A percentile compares a stretch with the other conserved stretches of the same genome.
These are phyloP conservation scores for Pocota personata DNA, from an alignment of 2,888 invertebrate species.

Conservation along the genomic window DNA sequence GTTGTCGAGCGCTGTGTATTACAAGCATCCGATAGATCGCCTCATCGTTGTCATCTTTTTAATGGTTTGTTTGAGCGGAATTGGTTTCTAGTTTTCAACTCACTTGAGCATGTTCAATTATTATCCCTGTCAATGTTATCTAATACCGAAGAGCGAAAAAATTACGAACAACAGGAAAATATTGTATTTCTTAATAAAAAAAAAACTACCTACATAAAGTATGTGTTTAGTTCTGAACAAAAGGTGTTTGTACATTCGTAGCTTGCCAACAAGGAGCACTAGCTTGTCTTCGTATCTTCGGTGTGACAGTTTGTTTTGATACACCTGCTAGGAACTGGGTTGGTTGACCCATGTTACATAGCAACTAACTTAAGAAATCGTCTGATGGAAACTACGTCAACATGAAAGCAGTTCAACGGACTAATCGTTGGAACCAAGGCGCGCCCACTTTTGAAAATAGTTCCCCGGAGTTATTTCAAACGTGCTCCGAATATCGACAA, in stretches of 20 bases:
- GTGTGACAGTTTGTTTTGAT: too few relatives aligned
- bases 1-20: not conserved
- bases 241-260: not conserved
- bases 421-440: too few relatives aligned
- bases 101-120: conserved; percentile 21
- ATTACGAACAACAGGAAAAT: not conserved
- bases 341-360: too few relatives aligned
- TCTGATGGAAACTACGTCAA: too few relatives aligned
- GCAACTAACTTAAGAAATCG: too few relatives aligned
- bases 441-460: too few relatives aligned
- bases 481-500: too few relatives aligned
- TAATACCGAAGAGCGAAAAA: conserved; percentile 13
- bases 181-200: not conserved
- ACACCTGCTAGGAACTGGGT: too few relatives aligned
- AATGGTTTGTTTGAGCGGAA: conserved; percentile 39
- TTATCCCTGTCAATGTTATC: conserved; percentile 6
- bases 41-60: not conserved
- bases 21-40: not conserved
- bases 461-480: too few relatives aligned
- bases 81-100: conserved; percentile 39
- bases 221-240: not conserved
- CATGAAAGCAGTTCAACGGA: too few relatives aligned
- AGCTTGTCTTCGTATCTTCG: not conserved
- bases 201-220: not conserved
- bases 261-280: not conserved